Percentiles rank a stretch among this genome's conserved stretches.
These are phyloP conservation scores for Hemaris fuciformis DNA, from an alignment of 2,888 invertebrate genomes.

Conservation along the genomic window DNA sequence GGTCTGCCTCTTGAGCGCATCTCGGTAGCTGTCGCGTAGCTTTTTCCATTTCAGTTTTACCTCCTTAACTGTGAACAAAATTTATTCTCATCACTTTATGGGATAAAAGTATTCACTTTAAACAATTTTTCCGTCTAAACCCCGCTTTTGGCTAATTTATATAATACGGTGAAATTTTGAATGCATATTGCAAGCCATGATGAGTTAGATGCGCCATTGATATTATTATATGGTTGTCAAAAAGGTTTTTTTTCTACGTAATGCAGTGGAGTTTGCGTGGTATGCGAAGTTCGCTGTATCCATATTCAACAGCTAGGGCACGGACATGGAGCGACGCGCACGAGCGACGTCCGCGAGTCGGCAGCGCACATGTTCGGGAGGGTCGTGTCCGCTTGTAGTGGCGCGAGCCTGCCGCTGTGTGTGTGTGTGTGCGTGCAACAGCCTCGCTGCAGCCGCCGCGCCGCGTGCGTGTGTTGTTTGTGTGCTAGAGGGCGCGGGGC, in stretches of 20 bases:
- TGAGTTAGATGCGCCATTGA: too few relatives aligned
- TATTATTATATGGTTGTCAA: too few relatives aligned
- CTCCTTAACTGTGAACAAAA: constrained; percentile 62
- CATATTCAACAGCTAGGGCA: too few relatives aligned
- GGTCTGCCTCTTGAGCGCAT: constrained; percentile 69
- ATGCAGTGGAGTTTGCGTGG: too few relatives aligned
- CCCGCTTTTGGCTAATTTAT: too few relatives aligned
- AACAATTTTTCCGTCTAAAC: too few relatives aligned
- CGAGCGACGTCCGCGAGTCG: neutral
- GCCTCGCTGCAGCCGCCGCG: constrained; percentile 6
- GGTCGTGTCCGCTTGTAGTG: neutral
- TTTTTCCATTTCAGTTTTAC: constrained; percentile 76
- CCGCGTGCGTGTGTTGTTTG: constrained; percentile 13
- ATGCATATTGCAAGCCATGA: too few relatives aligned
- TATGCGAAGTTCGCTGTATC: too few relatives aligned
- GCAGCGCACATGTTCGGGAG: neutral
- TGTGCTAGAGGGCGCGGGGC: constrained; percentile 72
- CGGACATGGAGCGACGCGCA: too few relatives aligned
- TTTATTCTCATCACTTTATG: neutral
- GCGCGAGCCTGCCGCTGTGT: neutral
- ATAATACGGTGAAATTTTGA: too few relatives aligned
- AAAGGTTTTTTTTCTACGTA: too few relatives aligned
- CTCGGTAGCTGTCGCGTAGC: constrained; percentile 73
- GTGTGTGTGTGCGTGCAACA: neutral
- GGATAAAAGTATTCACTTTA: too few relatives aligned